Conservation (phyloP, 23 tunicate species). For the Ciona savignyi region DNA sequence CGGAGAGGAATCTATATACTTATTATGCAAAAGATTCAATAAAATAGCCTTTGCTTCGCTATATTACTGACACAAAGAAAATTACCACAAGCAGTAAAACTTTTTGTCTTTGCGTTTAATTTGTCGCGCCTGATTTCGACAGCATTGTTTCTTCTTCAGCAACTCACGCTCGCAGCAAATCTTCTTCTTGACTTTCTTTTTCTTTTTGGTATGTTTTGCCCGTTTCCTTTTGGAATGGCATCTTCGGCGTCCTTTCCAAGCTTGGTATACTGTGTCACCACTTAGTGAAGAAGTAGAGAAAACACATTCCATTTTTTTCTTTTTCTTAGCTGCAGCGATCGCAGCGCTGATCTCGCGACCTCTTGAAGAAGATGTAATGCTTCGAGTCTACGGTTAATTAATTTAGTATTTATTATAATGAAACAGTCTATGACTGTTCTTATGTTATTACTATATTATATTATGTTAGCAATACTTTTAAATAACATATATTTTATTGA, state of each 20-base stretch:
- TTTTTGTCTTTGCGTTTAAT: constrained; percentile 22
- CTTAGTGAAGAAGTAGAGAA: neutral
- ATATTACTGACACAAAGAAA: too few species aligned
- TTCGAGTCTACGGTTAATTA: too few species aligned
- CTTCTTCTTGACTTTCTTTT: neutral
- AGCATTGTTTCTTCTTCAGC: constrained; percentile 1
- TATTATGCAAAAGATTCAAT: too few species aligned
- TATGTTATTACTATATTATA: too few species aligned
- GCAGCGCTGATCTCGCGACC: constrained; percentile 1
- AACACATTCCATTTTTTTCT: neutral
- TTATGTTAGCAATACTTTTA: too few species aligned
- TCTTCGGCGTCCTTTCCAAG: neutral
- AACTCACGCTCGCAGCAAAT: neutral
- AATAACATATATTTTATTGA: too few species aligned
- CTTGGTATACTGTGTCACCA: neutral
- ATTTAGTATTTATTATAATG: too few species aligned
- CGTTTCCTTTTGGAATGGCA: neutral
- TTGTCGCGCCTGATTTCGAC: constrained; percentile 4
- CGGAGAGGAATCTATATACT: too few species aligned
- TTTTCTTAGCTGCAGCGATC: neutral
- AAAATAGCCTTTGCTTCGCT: too few species aligned
- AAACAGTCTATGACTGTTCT: too few species aligned
- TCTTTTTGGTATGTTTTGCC: neutral
- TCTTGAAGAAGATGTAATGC: too few species aligned
- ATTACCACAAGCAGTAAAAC: constrained; percentile 24